These are phyloP conservation scores for Pristionchus japonicus DNA, from an alignment of 2,888 invertebrate genomes.

Conservation along the genomic window DNA sequence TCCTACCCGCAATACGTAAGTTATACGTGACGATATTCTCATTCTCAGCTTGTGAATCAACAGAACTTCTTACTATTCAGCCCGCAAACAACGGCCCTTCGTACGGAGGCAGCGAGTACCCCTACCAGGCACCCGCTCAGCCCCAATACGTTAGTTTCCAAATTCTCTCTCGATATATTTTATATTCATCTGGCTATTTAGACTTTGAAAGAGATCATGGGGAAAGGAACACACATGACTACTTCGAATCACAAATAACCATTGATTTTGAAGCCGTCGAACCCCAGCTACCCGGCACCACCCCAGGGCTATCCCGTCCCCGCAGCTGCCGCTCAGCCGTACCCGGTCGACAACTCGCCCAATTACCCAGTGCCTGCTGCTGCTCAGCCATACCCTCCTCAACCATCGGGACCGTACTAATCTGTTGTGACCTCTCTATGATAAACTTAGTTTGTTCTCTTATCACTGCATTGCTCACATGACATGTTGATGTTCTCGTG, in stretches of 20 bases:
- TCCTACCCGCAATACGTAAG: background rate
- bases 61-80: background rate
- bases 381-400: background rate
- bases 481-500: background rate
- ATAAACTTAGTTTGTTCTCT: constrained; percentile 28
- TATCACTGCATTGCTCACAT: background rate
- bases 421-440: background rate
- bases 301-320: background rate
- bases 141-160: too few species aligned
- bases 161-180: too few species aligned
- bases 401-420: background rate
- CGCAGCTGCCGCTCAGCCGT: background rate
- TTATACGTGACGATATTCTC: background rate
- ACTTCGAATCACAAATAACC: too few species aligned
- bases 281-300: background rate
- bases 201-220: too few species aligned
- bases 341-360: background rate
- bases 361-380: background rate
- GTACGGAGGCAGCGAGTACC: background rate
- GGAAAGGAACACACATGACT: too few species aligned
- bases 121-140: background rate
- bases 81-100: background rate
- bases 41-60: background rate
- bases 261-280: too few species aligned
- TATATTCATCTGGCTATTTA: too few species aligned